Percentiles rank a stretch among this genome's conserved stretches.
phyloP scores from a whole-genome alignment of 2,888 invertebrate species.

The Cantharis flavilabris region DNA sequence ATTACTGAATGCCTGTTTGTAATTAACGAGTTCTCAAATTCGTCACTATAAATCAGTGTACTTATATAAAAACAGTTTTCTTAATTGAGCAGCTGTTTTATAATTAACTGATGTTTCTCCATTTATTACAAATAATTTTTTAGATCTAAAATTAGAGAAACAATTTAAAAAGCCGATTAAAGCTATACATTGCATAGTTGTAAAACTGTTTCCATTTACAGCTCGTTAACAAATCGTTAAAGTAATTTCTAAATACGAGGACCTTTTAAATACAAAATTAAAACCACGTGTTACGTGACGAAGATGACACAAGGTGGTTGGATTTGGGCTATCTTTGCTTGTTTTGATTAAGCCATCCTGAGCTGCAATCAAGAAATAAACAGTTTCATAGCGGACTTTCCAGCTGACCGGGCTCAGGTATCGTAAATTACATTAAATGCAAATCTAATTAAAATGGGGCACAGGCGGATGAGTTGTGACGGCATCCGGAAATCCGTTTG shows the following conservation, averaged over 20 bases:
- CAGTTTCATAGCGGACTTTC: neutral
- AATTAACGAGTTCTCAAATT: neutral
- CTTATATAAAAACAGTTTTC: neutral
- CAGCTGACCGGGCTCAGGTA: neutral
- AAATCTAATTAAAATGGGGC: neutral
- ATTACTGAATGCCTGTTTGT: too few species aligned
- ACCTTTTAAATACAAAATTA: neutral
- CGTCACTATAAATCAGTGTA: neutral
- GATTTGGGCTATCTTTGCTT: neutral
- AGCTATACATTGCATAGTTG: neutral
- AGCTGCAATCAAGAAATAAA: neutral
- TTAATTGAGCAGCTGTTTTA: neutral
- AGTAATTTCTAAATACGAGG: neutral
- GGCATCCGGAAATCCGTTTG: neutral
- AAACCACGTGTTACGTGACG: neutral
- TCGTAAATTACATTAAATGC: neutral
- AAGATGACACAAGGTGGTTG: neutral
- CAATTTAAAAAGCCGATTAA: neutral
- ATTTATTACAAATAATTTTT: neutral
- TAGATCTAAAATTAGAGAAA: neutral
- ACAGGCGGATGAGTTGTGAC: neutral
- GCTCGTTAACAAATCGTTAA: neutral
- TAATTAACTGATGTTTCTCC: neutral
- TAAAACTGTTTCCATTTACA: neutral
- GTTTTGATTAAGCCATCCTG: neutral